A percentile compares a stretch with the other conserved stretches of the same genome.
phyloP scores from a whole-genome alignment of 2,797 vertebrate genomes.

The Orientallactaga sibirica region DNA sequence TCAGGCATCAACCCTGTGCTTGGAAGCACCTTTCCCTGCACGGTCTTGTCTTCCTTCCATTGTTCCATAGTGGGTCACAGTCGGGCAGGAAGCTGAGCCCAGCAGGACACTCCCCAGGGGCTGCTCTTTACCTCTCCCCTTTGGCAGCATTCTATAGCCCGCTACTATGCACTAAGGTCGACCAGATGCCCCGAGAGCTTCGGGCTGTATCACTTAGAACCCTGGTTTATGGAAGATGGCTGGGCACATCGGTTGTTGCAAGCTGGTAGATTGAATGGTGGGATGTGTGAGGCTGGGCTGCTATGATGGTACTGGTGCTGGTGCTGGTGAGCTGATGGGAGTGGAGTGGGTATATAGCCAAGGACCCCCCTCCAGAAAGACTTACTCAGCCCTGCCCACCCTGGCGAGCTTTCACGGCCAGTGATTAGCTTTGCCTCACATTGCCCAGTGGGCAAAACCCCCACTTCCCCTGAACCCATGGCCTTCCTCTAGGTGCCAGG shows the following conservation, averaged over 20 bases:
- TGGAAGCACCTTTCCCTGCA: neutral
- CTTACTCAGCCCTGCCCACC: too few relatives aligned
- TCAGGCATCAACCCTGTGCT: fast-evolving
- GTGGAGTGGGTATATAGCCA: neutral
- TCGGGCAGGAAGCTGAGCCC: neutral
- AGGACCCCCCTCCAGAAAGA: neutral
- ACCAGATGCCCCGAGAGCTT: neutral
- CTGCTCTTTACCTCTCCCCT: neutral
- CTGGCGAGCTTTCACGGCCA: fast-evolving
- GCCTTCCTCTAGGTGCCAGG: neutral
- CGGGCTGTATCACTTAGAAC: neutral
- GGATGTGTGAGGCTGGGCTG: neutral
- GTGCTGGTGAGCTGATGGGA: too few relatives aligned
- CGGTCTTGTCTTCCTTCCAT: too few relatives aligned
- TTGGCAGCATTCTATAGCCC: neutral
- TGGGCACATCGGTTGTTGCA: neutral
- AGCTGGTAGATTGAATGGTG: neutral
- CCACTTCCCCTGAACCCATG: neutral
- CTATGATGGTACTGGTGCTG: too few relatives aligned
- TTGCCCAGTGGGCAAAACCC: neutral
- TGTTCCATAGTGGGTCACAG: neutral
- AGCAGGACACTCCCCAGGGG: neutral
- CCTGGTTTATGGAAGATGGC: neutral
- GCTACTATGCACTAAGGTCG: fast-evolving
- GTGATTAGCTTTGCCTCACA: fast-evolving